Base-by-base conservation (phyloP, 1,140 invertebrate species). In the Mizuhopecten yessoensis region DNA sequence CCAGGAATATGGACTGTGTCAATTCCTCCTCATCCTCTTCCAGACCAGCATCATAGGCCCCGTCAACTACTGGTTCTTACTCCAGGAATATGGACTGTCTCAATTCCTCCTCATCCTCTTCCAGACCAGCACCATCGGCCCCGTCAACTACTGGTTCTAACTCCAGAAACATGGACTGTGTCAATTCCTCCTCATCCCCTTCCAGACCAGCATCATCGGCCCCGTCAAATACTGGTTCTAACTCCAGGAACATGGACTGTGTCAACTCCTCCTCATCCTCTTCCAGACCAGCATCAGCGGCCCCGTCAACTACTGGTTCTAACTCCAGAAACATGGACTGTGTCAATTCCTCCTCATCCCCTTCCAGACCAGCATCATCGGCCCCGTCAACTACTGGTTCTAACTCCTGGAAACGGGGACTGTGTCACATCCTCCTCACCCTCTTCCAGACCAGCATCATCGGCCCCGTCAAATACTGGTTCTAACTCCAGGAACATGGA, bases 341-440 rank as follows among this genome's bases (percentile, higher is more conserved):
- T 88, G 91, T 11, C 88, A 93, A 39, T 96, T 96, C 90, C 90
- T 95, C 11, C 94, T 96, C 33, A 93, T 96, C 11, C 92, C 96
- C n/a, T 92, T 96, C 75, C 95, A 96, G 92, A 95, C 95, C 15
- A 94, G 93, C 91, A 92, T 92, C 23, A 94, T 96, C 13, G 94
- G 94, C 33, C 90, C 92, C 20, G 90, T 91, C 5, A 92, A 94
- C 57, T 92, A 94, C 87, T 94, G 95, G 86, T 93, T 95, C 87
- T 95, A 93, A 90, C 29, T n/a, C 29, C 13, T 11, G 45, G 7
- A 5, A 39, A 5, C 5, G 36, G 13, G 5, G 23, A 11, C 45
- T 39, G 36, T 2, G 45, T 17, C 13, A 2, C 45, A 57, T 57
- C 7, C 7, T 11, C 45, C 13, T 7, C 36, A 7, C 5, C 5